Base-by-base conservation (phyloP, 2,113 vertebrate genomes). In the Misgurnus anguillicaudatus region DNA sequence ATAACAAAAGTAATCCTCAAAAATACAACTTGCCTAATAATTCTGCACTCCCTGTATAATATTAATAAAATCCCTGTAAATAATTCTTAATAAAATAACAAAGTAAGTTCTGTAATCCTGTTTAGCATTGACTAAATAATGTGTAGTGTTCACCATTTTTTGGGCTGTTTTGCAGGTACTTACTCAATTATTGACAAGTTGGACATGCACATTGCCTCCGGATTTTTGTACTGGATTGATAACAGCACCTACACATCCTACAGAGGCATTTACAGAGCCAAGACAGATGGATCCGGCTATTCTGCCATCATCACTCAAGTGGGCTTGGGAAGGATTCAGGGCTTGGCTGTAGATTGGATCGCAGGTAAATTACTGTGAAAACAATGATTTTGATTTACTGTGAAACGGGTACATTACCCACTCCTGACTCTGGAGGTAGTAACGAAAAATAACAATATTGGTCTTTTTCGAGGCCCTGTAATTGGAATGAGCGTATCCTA, bases 301-400 rank as follows among this genome's bases (percentile, higher is more conserved):
- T 81, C 77, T 6, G 51, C 5, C 2, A n/a, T 93, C 8, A 57
- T 92, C 65, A 80, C 5, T 13, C 91, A 91, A 0, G 31, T 92
- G 63, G 91, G 92, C 39, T 62, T 0, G 42, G 60, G 84, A 77
- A 91, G 91, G 77, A 90, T 92, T 65, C 89, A 82, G 16, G 91
- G 91, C 53, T 63, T 93, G 3, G 91, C 91, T 62, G 86, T 93
- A 13, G 92, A 93, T 83, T 93, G 92, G 92, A 41, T 92, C 78
- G 87, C 91, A 51, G 90, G 92, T 93, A 36, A 42, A 65, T 65
- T 17, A 58, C 42, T 62, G 21, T 48, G 6, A 14, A 57, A 16
- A 21, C 38, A 13, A 72, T 58, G 7, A 72, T 5, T 39, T 16
- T 58, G 10, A 42, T 14, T 31, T 31, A 31, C 24, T 31, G 24